These are phyloP conservation scores for Lemur catta DNA, from an alignment of 2,797 vertebrate species.

Conservation along the genomic window DNA sequence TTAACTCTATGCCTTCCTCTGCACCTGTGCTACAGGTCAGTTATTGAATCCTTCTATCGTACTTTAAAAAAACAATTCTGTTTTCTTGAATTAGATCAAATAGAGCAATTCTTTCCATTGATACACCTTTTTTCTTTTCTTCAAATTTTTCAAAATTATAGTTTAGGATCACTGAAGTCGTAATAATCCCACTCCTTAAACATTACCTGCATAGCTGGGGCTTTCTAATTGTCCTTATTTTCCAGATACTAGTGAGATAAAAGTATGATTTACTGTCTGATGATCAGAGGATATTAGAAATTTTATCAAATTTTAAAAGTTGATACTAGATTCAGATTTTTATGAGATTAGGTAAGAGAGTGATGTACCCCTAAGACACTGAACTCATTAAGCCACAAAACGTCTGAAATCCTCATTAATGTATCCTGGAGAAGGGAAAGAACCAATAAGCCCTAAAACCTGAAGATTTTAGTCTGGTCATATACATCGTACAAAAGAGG, in stretches of 20 bases:
- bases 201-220: background rate
- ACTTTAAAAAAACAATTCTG: background rate
- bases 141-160: conserved; percentile 9
- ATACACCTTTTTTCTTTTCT: background rate
- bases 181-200: background rate
- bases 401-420: background rate
- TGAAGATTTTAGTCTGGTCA: background rate
- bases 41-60: background rate
- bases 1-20: background rate
- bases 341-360: background rate
- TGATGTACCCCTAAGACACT: background rate
- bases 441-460: background rate
- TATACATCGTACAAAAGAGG: background rate
- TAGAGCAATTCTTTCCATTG: background rate
- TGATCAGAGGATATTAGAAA: background rate
- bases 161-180: background rate
- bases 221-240: background rate
- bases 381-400: background rate
- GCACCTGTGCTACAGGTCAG: background rate
- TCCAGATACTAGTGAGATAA: background rate
- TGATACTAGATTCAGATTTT: background rate
- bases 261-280: background rate
- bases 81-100: background rate
- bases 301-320: background rate
- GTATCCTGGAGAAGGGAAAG: background rate